Evolutionary conservation across 2,113 vertebrate genomes (phyloP), one percentile per base, ranked within the genome.

Genomic region (Sceloporus undulatus): DNA sequence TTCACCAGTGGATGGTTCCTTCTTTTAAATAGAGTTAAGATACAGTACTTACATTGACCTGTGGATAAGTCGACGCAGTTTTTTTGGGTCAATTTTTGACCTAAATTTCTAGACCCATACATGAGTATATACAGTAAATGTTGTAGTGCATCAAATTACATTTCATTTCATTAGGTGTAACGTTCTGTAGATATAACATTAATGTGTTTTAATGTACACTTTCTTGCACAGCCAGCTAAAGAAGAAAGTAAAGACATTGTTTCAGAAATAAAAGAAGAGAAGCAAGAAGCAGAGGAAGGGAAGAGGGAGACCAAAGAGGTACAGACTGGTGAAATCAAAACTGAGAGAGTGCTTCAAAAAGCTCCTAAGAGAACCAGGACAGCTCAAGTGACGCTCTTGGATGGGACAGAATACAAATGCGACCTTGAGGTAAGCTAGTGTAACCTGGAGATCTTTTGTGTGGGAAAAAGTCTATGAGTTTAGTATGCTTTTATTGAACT

Each of bases 361-460:
- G 92, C 97, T 89, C 94, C 97, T 91, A 99, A 98, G 96, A 99
- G 98, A 96, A 97, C 98, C 94, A 99, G 99, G 96, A 97, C 97
- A 87, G 96, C 98, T 82, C 97, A 96, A 82, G 98, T 99, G 87
- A 93, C 94, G 79, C 96, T 99, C 73, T 96, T 99, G 84, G 99
- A 99, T 65, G 98, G 98, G 87, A 97, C 94, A 0, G 98, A 98
- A 93, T 99, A 98, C 94, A 95, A 89, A 94, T 99, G 98, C 89
- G 98, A 98, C 85, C 92, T 99, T 85, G 99, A 99, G 99, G 99
- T 99, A 94, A 97, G 97, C 2, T n/a, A 9, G 4, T 13, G 75
- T 59, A 8, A 71, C 0, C 3, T 85, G 0, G 0, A 1, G 3
- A 0, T 89, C 19, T 38, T 74, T 76, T 89, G 34, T 86, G 0